Conservation (phyloP, 2,113 vertebrate genomes). For the Noturus placidus region DNA sequence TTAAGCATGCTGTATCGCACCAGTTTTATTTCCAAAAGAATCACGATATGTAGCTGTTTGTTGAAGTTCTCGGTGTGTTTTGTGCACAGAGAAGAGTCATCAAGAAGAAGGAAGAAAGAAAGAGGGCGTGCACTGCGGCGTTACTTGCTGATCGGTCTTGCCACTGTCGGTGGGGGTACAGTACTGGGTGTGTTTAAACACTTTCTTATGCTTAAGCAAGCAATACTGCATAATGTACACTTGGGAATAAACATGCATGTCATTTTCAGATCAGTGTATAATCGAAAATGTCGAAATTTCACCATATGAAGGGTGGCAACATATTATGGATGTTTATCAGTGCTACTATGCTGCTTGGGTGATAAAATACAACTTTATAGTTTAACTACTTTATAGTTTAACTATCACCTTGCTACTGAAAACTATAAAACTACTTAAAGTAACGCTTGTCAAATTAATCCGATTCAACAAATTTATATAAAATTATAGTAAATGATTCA, state of each 20-base stretch:
- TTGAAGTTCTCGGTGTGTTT: background rate
- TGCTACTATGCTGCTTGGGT: no score
- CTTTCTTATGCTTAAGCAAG: background rate
- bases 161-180: slow-evolving; percentile 89
- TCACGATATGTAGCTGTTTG: background rate
- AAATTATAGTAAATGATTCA: no score
- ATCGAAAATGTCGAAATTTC: no score
- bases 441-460: no score
- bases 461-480: no score
- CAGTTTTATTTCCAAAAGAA: background rate
- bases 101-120: slow-evolving; percentile 80
- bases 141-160: slow-evolving; percentile 91
- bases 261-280: background rate
- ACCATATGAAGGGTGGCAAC: no score
- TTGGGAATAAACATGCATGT: background rate
- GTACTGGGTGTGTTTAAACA: slow-evolving; percentile 80
- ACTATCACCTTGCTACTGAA: no score
- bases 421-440: no score
- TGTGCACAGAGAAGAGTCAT: slow-evolving; percentile 76
- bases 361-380: no score
- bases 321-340: no score
- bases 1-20: background rate
- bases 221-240: background rate
- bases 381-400: no score
- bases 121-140: slow-evolving; percentile 81